phyloP scores from a whole-genome alignment of 2,113 vertebrate species.

The Alaudala cheleensis region DNA sequence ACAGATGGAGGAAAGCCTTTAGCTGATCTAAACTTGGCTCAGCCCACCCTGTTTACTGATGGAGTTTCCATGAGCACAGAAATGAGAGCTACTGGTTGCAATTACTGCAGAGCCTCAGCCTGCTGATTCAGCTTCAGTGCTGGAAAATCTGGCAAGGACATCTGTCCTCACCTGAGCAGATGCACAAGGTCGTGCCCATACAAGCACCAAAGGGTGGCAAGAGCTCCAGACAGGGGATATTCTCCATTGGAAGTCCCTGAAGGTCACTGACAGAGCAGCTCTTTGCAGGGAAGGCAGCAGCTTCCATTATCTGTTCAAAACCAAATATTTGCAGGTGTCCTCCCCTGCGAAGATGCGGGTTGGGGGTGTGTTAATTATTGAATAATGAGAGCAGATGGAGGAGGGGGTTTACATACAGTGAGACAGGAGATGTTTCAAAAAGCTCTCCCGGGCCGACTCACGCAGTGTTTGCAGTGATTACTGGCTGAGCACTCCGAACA shows the following conservation, averaged over 20 bases:
- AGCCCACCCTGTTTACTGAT: slow-evolving; percentile 37
- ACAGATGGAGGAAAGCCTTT: slow-evolving; percentile 58
- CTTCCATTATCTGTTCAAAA: background rate
- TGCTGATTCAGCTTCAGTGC: background rate
- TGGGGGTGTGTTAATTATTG: background rate
- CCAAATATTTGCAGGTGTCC: background rate
- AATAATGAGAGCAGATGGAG: background rate
- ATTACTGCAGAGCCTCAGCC: background rate
- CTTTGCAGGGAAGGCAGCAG: background rate
- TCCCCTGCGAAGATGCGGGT: background rate
- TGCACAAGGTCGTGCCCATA: background rate
- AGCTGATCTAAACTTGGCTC: slow-evolving; percentile 54
- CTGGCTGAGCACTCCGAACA: background rate
- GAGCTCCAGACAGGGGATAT: background rate
- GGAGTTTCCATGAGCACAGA: background rate
- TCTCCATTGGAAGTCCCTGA: background rate
- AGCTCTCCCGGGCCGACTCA: accelerated
- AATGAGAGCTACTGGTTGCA: background rate
- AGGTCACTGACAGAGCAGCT: background rate
- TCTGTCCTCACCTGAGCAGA: background rate
- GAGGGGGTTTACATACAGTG: background rate
- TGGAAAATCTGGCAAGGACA: background rate
- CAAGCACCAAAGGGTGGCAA: background rate
- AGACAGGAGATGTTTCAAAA: background rate
- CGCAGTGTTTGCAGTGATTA: background rate